Conservation (phyloP, 2,113 vertebrate species). For the Alectura lathami region DNA sequence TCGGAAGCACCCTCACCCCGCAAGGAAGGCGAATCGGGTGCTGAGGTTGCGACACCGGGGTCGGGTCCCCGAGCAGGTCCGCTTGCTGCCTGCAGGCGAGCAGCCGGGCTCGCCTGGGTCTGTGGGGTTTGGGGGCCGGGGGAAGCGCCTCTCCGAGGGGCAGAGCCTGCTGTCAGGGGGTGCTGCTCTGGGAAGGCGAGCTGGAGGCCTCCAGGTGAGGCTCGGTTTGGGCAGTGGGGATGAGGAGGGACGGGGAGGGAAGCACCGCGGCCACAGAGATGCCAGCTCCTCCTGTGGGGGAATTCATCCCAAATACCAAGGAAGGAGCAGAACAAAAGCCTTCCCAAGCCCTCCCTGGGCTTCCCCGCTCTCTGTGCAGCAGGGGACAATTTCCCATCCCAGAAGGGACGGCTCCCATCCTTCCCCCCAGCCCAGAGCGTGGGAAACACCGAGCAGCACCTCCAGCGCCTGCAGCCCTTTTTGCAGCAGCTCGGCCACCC, state of each 20-base stretch:
- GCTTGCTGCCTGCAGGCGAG: background rate
- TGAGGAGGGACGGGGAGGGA: background rate
- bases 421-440: fast-evolving
- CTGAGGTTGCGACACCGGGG: fast-evolving
- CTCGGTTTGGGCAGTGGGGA: fast-evolving
- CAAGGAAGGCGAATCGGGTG: background rate
- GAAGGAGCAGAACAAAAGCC: background rate
- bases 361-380: fast-evolving
- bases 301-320: background rate
- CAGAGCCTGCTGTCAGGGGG: background rate
- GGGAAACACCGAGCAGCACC: background rate
- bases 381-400: background rate
- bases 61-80: background rate
- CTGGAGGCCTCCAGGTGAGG: background rate
- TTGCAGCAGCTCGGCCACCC: background rate
- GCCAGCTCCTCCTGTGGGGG: background rate
- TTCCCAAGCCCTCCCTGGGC: background rate
- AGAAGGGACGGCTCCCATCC: background rate
- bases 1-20: fast-evolving
- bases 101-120: too few species aligned
- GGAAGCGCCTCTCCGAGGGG: background rate
- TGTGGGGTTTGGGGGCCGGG: background rate
- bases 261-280: fast-evolving
- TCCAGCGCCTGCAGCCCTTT: background rate
- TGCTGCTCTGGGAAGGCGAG: background rate